Percentiles rank a stretch among this genome's conserved stretches.
These are phyloP conservation scores for Erinaceus europaeus DNA, from an alignment of 2,113 vertebrate species.

Conservation along the genomic window DNA sequence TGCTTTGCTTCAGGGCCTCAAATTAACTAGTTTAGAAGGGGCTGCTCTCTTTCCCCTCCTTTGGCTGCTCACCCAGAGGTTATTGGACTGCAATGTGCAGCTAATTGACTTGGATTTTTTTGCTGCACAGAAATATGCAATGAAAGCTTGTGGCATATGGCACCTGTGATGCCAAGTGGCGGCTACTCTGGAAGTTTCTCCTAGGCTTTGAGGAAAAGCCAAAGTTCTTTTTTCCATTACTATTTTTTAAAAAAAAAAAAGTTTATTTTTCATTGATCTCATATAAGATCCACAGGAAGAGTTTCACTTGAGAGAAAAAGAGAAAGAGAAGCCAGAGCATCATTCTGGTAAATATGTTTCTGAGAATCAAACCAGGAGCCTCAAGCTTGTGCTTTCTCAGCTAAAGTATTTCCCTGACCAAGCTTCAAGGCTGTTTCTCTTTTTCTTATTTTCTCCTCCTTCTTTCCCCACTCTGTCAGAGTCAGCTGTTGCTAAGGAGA, in stretches of 20 bases:
- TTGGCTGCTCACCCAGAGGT: not conserved
- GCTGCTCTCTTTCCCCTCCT: not conserved
- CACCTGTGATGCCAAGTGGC: not conserved
- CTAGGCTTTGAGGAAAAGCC: not conserved
- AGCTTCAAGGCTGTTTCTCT: no score
- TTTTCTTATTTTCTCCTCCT: not conserved
- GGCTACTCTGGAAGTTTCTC: not conserved
- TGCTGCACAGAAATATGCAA: not conserved
- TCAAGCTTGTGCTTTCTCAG: no score
- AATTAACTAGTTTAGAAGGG: no score
- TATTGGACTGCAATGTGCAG: not conserved
- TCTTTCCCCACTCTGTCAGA: not conserved
- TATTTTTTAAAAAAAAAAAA: no score
- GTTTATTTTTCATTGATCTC: no score
- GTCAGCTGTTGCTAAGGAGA: not conserved
- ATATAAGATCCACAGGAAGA: no score
- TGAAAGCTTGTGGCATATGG: not conserved
- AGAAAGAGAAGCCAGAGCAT: no score
- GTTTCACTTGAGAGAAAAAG: no score
- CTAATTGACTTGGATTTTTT: not conserved
- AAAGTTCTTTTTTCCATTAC: not conserved
- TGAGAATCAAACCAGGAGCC: no score
- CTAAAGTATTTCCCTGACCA: no score
- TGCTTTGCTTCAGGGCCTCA: not conserved
- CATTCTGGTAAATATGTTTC: no score